These are phyloP conservation scores for Rhopilema esculentum DNA, from an alignment of 30 jellyfish, hydroid and myxozoan species.

Conservation along the genomic window DNA sequence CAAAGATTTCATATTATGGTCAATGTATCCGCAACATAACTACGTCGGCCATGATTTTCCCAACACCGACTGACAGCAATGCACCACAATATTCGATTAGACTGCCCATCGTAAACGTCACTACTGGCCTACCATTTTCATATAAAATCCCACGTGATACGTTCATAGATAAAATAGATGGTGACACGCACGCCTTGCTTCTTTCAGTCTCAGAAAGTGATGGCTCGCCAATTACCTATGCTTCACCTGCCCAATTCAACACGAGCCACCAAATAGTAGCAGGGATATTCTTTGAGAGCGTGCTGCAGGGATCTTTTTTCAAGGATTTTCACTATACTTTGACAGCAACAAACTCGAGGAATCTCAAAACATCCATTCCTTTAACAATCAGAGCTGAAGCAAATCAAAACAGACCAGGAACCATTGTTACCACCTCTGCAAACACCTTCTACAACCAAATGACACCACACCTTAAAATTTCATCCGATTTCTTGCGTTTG, in stretches of 20 bases:
- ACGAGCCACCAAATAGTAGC: slow-evolving; percentile 11
- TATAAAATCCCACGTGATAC: slow-evolving; percentile 76
- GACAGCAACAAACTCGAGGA: slow-evolving; percentile 48
- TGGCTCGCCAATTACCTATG: slow-evolving; percentile 16
- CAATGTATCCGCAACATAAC: slow-evolving; percentile 24
- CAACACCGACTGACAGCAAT: slow-evolving; percentile 42
- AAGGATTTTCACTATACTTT: slow-evolving; percentile 24
- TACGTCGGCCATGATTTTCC: slow-evolving; percentile 36
- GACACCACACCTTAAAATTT: not conserved
- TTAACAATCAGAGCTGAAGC: not conserved
- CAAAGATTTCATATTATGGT: slow-evolving; percentile 34
- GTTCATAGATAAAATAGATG: slow-evolving; percentile 74
- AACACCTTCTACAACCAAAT: not conserved
- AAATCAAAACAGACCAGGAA: slow-evolving; percentile 25
- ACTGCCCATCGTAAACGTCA: slow-evolving; percentile 53
- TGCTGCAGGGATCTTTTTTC: not conserved
- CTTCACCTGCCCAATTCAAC: slow-evolving; percentile 62
- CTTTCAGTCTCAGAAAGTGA: slow-evolving; percentile 44
- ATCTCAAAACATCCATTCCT: slow-evolving; percentile 15
- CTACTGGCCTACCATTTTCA: slow-evolving; percentile 56
- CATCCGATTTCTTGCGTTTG: slow-evolving; percentile 1
- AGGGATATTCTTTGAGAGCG: slow-evolving; percentile 19
- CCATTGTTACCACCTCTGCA: slow-evolving; percentile 18
- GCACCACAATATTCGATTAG: slow-evolving; percentile 27
- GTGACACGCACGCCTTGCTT: slow-evolving; percentile 69